Base-by-base conservation (phyloP, 1,140 invertebrate genomes). In the Xylocopa sonorina region DNA sequence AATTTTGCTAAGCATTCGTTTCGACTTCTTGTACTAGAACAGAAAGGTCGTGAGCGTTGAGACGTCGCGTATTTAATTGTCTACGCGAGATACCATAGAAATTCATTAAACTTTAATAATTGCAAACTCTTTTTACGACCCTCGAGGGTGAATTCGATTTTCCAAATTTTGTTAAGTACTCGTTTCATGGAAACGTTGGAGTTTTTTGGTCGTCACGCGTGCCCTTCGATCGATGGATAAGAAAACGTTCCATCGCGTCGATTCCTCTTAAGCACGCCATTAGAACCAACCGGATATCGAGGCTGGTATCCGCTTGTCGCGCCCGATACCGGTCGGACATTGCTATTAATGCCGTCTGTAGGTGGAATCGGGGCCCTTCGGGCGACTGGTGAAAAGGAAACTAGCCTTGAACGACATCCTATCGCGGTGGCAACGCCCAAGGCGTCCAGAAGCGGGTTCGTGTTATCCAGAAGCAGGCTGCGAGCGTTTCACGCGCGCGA, bases 361-460 rank as follows among this genome's bases (percentile, higher is more conserved):
- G 76, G 67, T 78, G 60, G 76, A 67, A 74, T 69, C 51, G 81
- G 55, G 82, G 58, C 63, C 57, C 34, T 18, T 74, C 34, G 69
- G n/a, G 18, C 27, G 32, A 41, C 55, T 63, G 18, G 24, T 43
- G 50, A 46, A 71, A 71, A 78, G 74, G 41, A 66, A 83, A 78
- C 75, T 74, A 48, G 66, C 82, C 78, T 83, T 77, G 81, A 80
- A 83, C 72, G 78, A 69, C 81, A 78, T 83, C 81, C 72, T 81
- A 81, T 83, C 78, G 81, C 71, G 74, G 62, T 62, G 34, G 62
- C 57, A 68, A 68, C 76, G 81, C 80, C 57, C n/a, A 50, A 79
- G 68, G 81, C 69, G 64, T 75, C 41, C 46, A 63, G 71, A 50
- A 67, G 64, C 66, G 50, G 69, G 46, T 69, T 64, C 63, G 57